Evolutionary conservation across 2,888 invertebrate species (phyloP).

Genomic region (Leptinotarsa tumamoca): DNA sequence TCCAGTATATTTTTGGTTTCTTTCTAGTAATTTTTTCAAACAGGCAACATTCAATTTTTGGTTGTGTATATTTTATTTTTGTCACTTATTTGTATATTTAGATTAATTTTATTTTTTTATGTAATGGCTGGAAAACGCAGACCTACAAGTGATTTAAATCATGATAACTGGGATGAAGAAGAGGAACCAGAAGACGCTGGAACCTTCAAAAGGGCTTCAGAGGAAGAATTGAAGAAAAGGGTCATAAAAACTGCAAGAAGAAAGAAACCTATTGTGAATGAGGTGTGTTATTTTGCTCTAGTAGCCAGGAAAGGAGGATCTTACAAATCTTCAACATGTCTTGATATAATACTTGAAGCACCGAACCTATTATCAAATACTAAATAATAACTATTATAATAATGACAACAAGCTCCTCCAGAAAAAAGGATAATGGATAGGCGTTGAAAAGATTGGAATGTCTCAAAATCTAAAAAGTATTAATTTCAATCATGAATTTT

Average conservation of each 20-base stretch:
- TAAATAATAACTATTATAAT: no score
- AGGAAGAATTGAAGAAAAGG: constrained; percentile 79
- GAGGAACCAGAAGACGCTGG: constrained; percentile 83
- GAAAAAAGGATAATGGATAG: no score
- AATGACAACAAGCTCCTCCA: no score
- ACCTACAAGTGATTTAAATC: constrained; percentile 81
- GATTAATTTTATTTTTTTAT: background rate
- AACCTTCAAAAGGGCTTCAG: constrained; percentile 75
- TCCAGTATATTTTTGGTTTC: no score
- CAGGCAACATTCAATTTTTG: background rate
- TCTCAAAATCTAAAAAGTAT: no score
- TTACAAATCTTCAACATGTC: background rate
- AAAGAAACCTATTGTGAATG: constrained; percentile 63
- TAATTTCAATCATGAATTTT: no score
- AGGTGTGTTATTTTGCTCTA: constrained; percentile 15
- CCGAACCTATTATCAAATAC: no score
- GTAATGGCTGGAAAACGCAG: constrained; percentile 79
- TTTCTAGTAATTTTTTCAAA: no score
- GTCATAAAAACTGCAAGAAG: constrained; percentile 84
- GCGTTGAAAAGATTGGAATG: no score
- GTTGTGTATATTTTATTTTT: background rate
- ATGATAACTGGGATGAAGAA: constrained; percentile 87
- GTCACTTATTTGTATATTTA: background rate
- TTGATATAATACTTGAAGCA: background rate
- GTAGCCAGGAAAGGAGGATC: background rate